Evolutionary conservation across 35 echinoderm and acorn worm species (phyloP).

Genomic region (Ophioderma brevispina): DNA sequence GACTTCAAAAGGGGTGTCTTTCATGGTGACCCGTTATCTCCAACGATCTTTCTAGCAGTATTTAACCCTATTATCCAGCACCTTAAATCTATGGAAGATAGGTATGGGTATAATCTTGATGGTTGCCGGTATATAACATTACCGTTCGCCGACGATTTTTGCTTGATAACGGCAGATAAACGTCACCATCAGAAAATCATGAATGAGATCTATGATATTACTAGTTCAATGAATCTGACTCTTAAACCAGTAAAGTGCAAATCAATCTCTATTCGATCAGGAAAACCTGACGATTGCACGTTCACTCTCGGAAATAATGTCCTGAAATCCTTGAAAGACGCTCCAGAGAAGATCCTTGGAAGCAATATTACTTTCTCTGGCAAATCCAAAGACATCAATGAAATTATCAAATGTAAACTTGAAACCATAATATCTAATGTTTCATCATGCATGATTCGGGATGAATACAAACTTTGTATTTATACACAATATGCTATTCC

Average conservation of each 20-base stretch:
- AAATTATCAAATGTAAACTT: constrained; percentile 14
- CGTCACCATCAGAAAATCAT: constrained; percentile 44
- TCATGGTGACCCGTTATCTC: constrained; percentile 24
- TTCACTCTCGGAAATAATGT: neutral
- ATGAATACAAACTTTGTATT: constrained; percentile 39
- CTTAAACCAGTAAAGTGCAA: constrained; percentile 42
- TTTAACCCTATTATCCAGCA: neutral
- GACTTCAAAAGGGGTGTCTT: neutral
- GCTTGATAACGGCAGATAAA: constrained; percentile 27
- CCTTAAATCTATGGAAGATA: constrained; percentile 14
- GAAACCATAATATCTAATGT: neutral
- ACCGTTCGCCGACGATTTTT: constrained; percentile 60
- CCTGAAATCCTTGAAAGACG: constrained; percentile 8
- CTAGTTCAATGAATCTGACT: constrained; percentile 5
- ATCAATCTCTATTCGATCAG: constrained; percentile 1
- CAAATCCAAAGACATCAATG: constrained; percentile 12
- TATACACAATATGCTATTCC: constrained; percentile 38
- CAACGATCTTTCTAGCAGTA: neutral
- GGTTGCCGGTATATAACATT: neutral
- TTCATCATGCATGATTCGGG: neutral
- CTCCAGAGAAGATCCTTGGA: constrained; percentile 28
- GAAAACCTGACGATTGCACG: constrained; percentile 21
- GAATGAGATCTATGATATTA: constrained; percentile 12
- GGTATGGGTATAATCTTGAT: neutral
- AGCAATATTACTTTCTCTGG: constrained; percentile 7